These are phyloP conservation scores for Myoxocephalus aenaeus DNA, from an alignment of 2,797 vertebrate genomes.

Conservation along the genomic window DNA sequence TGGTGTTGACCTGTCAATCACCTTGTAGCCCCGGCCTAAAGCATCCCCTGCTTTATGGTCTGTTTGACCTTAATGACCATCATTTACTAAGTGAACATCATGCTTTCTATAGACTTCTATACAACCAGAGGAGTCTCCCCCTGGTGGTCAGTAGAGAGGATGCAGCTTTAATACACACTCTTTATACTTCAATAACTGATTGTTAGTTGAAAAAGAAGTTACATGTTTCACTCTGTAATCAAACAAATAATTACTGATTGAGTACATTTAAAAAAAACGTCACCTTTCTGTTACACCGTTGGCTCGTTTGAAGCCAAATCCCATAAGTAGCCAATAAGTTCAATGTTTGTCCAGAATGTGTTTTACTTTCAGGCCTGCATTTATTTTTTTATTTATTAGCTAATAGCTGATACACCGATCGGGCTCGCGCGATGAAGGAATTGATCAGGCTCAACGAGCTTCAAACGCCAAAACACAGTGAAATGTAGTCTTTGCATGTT, in stretches of 20 bases:
- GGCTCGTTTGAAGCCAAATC: constrained; percentile 15
- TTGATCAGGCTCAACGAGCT: constrained; percentile 22
- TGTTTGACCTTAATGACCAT: too few relatives aligned
- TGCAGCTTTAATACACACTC: too few relatives aligned
- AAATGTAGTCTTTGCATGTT: not conserved
- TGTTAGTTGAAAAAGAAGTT: too few relatives aligned
- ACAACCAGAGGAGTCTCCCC: too few relatives aligned
- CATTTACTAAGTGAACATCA: too few relatives aligned
- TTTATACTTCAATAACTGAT: too few relatives aligned
- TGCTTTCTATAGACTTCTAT: too few relatives aligned
- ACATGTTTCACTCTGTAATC: not conserved
- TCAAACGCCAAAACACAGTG: not conserved
- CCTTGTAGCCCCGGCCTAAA: too few relatives aligned
- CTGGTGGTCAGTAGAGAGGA: too few relatives aligned
- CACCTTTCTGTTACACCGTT: not conserved
- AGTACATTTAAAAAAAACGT: constrained; percentile 15
- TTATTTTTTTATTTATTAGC: not conserved
- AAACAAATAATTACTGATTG: not conserved
- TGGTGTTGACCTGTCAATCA: too few relatives aligned
- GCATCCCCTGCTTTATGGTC: too few relatives aligned
- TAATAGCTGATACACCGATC: constrained; percentile 29
- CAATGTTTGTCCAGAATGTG: constrained; percentile 52
- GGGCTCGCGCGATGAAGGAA: not conserved
- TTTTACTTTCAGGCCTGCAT: constrained; percentile 46
- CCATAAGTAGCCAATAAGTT: constrained; percentile 56